These are phyloP conservation scores for Vultur gryphus DNA, from an alignment of 2,797 vertebrate genomes.

Conservation along the genomic window DNA sequence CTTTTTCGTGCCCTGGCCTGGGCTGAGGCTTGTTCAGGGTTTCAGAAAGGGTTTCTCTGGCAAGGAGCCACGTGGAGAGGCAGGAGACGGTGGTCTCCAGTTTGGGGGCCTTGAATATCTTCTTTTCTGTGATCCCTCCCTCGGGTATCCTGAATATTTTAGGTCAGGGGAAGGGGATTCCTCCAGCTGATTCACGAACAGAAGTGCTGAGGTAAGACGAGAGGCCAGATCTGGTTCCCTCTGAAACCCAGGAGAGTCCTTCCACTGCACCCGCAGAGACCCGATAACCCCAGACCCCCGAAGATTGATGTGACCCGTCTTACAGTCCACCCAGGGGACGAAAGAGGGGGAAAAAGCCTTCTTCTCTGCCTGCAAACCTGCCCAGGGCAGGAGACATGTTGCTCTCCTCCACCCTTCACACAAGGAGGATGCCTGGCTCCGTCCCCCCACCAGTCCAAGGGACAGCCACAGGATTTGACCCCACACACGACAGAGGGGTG, in stretches of 20 bases:
- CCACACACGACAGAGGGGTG: rapidly evolving
- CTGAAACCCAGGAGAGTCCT: background rate
- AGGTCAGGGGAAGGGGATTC: background rate
- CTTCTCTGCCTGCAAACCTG: background rate
- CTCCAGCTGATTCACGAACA: background rate
- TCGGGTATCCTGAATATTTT: background rate
- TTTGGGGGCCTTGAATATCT: rapidly evolving
- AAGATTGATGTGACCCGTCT: rapidly evolving
- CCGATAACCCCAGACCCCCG: rapidly evolving
- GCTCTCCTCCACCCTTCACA: background rate
- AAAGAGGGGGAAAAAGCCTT: background rate
- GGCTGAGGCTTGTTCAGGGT: background rate
- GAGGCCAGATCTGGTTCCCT: background rate
- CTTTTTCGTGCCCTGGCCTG: background rate
- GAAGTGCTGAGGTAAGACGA: background rate
- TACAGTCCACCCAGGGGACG: background rate
- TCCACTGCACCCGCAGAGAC: background rate
- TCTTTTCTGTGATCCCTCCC: background rate
- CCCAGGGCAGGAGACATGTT: background rate
- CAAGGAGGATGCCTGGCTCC: background rate
- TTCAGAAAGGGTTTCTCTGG: background rate
- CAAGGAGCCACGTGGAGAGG: rapidly evolving
- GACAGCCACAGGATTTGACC: background rate
- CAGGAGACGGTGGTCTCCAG: background rate
- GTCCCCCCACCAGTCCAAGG: background rate